A percentile compares a stretch with the other conserved stretches of the same genome.
Evolutionary conservation across 1,140 invertebrate genomes (phyloP).

Genomic region (Liolophura sinensis): DNA sequence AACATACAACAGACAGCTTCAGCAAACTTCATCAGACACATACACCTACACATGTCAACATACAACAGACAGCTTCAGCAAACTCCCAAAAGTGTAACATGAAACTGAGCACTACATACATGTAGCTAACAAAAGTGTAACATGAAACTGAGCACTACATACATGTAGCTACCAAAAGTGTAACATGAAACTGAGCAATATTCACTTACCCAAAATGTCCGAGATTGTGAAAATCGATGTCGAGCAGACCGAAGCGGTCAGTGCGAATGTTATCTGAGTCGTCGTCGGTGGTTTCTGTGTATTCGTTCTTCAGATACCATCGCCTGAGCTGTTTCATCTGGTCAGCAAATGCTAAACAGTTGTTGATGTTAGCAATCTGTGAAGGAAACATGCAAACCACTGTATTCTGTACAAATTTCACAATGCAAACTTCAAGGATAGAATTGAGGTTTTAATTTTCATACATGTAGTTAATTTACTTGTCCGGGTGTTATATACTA

Average conservation of each 20-base stretch:
- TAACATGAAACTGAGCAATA: too few species aligned
- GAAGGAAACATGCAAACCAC: constrained; percentile 2
- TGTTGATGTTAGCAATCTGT: constrained; percentile 86
- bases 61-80: too few species aligned
- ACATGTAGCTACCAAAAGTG: too few species aligned
- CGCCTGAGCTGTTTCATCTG: constrained; percentile 82
- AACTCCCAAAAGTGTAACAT: too few species aligned
- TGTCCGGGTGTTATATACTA: neutral
- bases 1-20: too few species aligned
- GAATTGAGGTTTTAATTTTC: too few species aligned
- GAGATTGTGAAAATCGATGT: constrained; percentile 40
- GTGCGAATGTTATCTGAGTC: constrained; percentile 35
- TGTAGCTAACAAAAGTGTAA: too few species aligned
- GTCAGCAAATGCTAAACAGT: constrained; percentile 85
- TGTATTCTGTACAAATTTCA: neutral
- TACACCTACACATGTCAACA: too few species aligned
- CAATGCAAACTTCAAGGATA: neutral
- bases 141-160: too few species aligned
- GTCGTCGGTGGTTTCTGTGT: constrained; percentile 38
- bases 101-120: too few species aligned
- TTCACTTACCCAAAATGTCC: constrained; percentile 42
- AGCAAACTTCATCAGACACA: too few species aligned
- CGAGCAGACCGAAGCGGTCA: constrained; percentile 51
- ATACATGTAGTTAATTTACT: neutral
- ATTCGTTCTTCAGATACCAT: constrained; percentile 71